Conservation (phyloP, 2,113 vertebrate species). For the Nyctibius bracteatus region DNA sequence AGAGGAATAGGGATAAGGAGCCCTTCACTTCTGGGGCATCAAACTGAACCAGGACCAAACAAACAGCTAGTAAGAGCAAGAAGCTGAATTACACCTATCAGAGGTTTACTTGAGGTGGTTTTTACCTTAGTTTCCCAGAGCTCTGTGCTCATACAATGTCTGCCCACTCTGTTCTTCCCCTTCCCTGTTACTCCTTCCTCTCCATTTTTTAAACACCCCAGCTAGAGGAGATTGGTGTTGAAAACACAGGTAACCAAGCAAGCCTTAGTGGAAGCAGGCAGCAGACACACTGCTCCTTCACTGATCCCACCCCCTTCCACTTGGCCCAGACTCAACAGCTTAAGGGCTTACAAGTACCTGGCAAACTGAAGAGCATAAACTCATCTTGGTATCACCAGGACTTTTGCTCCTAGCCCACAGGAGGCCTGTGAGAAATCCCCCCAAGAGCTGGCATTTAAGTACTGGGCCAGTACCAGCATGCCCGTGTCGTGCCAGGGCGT, state of each 20-base stretch:
- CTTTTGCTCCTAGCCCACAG: background rate
- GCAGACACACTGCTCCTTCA: background rate
- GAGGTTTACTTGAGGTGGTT: background rate
- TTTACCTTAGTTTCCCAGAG: background rate
- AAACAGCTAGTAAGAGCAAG: background rate
- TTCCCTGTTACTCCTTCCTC: background rate
- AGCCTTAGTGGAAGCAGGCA: background rate
- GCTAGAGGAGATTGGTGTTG: background rate
- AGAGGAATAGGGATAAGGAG: background rate
- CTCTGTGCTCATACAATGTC: background rate
- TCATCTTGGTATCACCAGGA: background rate
- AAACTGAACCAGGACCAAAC: background rate
- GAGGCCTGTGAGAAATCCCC: background rate
- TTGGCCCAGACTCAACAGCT: background rate
- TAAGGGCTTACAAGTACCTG: background rate
- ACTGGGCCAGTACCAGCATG: accelerated
- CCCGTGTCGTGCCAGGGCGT: accelerated
- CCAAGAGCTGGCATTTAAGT: background rate
- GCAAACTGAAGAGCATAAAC: background rate
- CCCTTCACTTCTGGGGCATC: background rate
- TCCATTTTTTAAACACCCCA: background rate
- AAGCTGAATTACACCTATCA: background rate
- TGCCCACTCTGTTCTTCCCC: background rate
- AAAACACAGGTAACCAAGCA: background rate
- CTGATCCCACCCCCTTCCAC: background rate